Evolutionary conservation across 2,113 vertebrate species (phyloP).

Genomic region (Pristiophorus japonicus): DNA sequence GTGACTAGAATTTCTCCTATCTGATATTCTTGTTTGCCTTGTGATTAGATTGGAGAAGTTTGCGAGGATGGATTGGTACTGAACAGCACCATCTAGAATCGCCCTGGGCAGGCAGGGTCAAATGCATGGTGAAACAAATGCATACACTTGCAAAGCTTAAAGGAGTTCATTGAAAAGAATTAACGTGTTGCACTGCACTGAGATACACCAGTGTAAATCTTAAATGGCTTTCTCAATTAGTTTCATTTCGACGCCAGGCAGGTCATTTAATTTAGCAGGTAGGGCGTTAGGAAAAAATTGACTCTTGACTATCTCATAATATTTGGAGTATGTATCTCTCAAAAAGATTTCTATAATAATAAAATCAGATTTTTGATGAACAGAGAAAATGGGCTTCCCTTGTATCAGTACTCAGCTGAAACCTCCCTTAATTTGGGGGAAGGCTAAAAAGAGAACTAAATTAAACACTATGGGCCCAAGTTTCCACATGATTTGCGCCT

Average conservation of each 20-base stretch:
- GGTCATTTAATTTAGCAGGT: not conserved
- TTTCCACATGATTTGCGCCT: too few relatives aligned
- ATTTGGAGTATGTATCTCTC: too few relatives aligned
- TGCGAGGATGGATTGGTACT: not conserved
- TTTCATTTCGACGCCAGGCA: not conserved
- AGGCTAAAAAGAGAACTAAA: not conserved
- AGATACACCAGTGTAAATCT: not conserved
- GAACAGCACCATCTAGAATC: not conserved
- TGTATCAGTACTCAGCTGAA: not conserved
- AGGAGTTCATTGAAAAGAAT: not conserved
- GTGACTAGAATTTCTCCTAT: too few relatives aligned
- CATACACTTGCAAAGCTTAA: not conserved
- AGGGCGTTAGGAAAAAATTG: not conserved
- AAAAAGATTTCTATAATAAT: not conserved
- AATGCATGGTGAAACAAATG: not conserved
- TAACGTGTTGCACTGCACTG: not conserved
- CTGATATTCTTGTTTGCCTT: conserved; percentile 2
- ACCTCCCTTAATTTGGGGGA: not conserved
- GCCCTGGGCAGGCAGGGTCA: not conserved
- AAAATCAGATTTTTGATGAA: too few relatives aligned
- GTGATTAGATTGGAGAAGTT: not conserved
- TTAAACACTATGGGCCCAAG: too few relatives aligned
- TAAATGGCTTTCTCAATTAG: not conserved
- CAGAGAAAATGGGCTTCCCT: too few relatives aligned
- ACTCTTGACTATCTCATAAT: too few relatives aligned